A percentile compares a stretch with the other conserved stretches of the same genome.
These are phyloP conservation scores for Neotoma lepida DNA, from an alignment of 2,113 vertebrate species.

Conservation along the genomic window DNA sequence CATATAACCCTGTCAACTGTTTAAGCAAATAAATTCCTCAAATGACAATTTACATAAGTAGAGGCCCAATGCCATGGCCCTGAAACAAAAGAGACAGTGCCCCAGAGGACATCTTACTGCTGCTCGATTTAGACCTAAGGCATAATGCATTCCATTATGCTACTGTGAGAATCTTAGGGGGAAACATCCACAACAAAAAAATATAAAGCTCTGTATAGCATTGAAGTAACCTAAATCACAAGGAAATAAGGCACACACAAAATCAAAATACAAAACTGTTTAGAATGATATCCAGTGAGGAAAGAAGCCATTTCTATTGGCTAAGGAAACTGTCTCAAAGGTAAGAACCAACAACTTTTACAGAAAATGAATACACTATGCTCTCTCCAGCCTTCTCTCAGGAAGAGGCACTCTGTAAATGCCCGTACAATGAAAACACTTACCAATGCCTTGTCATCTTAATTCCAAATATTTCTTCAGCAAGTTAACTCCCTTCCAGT, in stretches of 20 bases:
- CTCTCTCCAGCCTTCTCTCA: slow-evolving; percentile 23
- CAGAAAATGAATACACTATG: not conserved
- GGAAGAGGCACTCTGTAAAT: not conserved
- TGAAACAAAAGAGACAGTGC: slow-evolving; percentile 14
- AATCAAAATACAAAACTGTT: slow-evolving; percentile 18
- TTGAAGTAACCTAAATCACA: not conserved
- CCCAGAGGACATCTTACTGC: slow-evolving; percentile 7
- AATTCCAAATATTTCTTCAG: slow-evolving; percentile 34
- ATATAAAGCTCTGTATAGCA: not conserved
- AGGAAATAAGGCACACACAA: not conserved
- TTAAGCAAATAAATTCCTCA: slow-evolving; percentile 61
- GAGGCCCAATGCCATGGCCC: not conserved
- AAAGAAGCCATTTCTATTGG: slow-evolving; percentile 14
- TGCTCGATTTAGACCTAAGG: slow-evolving; percentile 35
- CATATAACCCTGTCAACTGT: slow-evolving; percentile 1
- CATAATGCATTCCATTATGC: slow-evolving; percentile 35
- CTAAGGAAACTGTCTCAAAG: not conserved
- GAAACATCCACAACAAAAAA: not conserved
- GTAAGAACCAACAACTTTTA: slow-evolving; percentile 24
- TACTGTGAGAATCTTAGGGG: slow-evolving; percentile 1
- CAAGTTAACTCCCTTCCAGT: not conserved
- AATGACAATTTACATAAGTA: slow-evolving; percentile 45
- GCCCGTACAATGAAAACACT: not conserved
- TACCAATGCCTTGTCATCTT: not conserved
- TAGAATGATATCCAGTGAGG: not conserved